Evolutionary conservation across 2,888 invertebrate species (phyloP).

Genomic region (Teleogryllus oceanicus): DNA sequence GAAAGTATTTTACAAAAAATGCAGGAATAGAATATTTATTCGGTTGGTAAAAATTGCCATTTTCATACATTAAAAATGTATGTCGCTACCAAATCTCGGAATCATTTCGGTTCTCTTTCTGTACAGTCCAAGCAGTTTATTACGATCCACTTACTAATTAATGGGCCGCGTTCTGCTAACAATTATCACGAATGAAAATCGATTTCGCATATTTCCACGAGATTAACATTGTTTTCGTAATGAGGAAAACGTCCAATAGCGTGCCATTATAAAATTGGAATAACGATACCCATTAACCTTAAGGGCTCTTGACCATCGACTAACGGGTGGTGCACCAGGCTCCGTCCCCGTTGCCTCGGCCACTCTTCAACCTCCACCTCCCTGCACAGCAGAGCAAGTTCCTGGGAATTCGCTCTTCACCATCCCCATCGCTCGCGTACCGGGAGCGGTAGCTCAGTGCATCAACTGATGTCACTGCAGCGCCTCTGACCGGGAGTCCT

Average conservation of each 20-base stretch:
- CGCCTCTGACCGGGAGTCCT: too few relatives aligned
- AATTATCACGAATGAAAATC: not conserved
- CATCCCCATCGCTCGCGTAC: not conserved
- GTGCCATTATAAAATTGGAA: constrained; percentile 2
- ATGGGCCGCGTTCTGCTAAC: not conserved
- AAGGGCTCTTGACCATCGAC: not conserved
- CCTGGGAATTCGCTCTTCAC: not conserved
- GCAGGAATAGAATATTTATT: too few relatives aligned
- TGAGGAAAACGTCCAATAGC: not conserved
- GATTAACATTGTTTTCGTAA: constrained; percentile 5
- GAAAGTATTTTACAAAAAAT: too few relatives aligned
- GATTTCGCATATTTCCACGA: constrained; percentile 1
- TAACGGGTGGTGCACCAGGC: not conserved
- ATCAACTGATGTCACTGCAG: too few relatives aligned
- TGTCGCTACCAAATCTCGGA: too few relatives aligned
- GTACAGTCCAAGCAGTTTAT: too few relatives aligned
- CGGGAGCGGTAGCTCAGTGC: too few relatives aligned
- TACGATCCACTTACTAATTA: not conserved
- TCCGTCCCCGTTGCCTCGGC: not conserved
- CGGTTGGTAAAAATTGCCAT: too few relatives aligned
- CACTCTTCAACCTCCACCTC: not conserved
- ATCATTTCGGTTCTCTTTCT: too few relatives aligned
- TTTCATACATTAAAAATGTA: too few relatives aligned
- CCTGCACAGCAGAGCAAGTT: not conserved
- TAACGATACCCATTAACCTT: constrained; percentile 6